phyloP scores from a whole-genome alignment of 2,888 invertebrate genomes.

The Camponotus fellah region DNA sequence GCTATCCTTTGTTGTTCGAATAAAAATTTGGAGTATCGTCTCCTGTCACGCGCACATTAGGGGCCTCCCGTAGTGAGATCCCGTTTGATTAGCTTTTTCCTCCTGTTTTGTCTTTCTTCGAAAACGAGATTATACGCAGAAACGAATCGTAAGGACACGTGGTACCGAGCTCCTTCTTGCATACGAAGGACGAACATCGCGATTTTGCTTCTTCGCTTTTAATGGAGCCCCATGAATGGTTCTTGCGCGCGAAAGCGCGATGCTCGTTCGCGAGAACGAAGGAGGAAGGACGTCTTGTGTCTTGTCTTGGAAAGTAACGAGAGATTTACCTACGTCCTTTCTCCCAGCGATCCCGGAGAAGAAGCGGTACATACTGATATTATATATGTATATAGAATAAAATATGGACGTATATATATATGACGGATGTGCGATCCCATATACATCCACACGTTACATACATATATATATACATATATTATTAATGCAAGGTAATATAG shows the following conservation, averaged over 20 bases:
- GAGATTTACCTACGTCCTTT: constrained; percentile 61
- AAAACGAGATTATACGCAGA: constrained; percentile 51
- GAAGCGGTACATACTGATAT: constrained; percentile 59
- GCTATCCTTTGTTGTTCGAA: constrained; percentile 25
- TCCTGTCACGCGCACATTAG: constrained; percentile 37
- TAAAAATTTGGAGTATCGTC: constrained; percentile 39
- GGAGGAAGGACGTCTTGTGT: constrained; percentile 56
- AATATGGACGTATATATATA: constrained; percentile 53
- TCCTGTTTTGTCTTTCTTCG: constrained; percentile 34
- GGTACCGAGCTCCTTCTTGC: constrained; percentile 63
- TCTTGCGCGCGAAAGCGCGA: constrained; percentile 37
- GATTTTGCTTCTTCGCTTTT: constrained; percentile 22
- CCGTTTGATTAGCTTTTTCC: constrained; percentile 53
- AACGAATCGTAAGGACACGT: constrained; percentile 58
- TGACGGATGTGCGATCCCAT: constrained; percentile 45
- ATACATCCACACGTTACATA: constrained; percentile 32
- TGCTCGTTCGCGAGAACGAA: constrained; percentile 32
- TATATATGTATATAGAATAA: constrained; percentile 57
- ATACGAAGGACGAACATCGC: constrained; percentile 34
- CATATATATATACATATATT: constrained; percentile 69
- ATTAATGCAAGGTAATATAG: constrained; percentile 78
- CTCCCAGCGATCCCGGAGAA: constrained; percentile 53
- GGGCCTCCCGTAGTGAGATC: neutral
- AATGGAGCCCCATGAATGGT: neutral
- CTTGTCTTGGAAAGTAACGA: constrained; percentile 20